Percentiles rank a stretch among this genome's conserved stretches.
Evolutionary conservation across 2,113 vertebrate species (phyloP).

Genomic region (Dissostichus mawsoni): DNA sequence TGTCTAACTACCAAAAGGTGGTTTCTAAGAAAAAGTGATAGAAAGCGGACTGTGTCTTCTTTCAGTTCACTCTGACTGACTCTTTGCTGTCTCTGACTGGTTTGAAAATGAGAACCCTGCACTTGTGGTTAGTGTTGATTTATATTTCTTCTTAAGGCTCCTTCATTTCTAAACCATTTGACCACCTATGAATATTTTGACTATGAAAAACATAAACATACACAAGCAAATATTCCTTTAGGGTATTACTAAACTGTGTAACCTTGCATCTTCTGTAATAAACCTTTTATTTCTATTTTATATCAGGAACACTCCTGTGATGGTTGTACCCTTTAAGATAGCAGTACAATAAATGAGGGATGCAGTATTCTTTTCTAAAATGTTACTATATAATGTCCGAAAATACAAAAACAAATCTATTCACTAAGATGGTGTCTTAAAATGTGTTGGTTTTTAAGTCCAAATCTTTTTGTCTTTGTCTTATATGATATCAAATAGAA

Average conservation of each 20-base stretch:
- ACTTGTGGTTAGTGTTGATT: slow-evolving; percentile 12
- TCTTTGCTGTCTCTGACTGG: slow-evolving; percentile 24
- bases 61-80: slow-evolving; percentile 12
- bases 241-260: not conserved
- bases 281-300: not conserved
- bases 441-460: too few species aligned
- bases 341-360: not conserved
- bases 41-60: slow-evolving; percentile 15
- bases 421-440: too few species aligned
- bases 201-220: too few species aligned
- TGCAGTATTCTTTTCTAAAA: not conserved
- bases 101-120: slow-evolving; percentile 30
- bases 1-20: not conserved
- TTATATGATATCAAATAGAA: too few species aligned
- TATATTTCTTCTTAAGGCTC: not conserved
- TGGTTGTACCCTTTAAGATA: not conserved
- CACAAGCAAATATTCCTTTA: too few species aligned
- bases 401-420: too few species aligned
- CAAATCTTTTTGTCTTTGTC: too few species aligned
- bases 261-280: not conserved
- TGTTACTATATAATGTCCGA: too few species aligned
- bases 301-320: not conserved
- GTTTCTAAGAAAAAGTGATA: not conserved
- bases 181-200: too few species aligned
- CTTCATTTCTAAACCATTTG: too few species aligned